A percentile compares a stretch with the other conserved stretches of the same genome.
Conservation (phyloP, 2,113 vertebrate genomes). For the Edolisoma coerulescens region DNA sequence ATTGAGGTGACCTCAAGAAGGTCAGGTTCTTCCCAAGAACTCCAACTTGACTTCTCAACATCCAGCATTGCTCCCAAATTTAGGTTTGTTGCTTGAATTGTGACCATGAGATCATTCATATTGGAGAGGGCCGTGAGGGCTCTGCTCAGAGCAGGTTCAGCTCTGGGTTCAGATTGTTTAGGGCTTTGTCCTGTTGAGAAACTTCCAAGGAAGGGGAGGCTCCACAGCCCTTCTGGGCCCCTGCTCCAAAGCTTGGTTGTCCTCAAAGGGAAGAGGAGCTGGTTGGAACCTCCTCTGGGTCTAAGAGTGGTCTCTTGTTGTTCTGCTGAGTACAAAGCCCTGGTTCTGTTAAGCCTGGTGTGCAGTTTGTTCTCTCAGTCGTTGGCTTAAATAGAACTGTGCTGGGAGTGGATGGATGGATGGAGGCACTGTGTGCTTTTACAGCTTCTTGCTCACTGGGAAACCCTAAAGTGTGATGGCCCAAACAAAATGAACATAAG, state of each 20-base stretch:
- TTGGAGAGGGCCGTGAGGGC: neutral
- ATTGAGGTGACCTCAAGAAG: neutral
- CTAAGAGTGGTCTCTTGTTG: neutral
- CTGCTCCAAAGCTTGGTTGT: neutral
- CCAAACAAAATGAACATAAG: neutral
- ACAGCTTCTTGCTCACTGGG: neutral
- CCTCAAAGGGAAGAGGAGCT: rapidly evolving
- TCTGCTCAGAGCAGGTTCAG: neutral
- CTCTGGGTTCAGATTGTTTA: no score
- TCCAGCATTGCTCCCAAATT: neutral
- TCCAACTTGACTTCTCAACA: neutral
- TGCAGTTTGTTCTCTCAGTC: neutral
- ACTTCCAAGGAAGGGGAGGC: neutral
- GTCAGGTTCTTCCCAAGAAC: neutral
- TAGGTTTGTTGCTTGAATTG: neutral
- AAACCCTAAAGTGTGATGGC: neutral
- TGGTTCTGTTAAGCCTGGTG: no score
- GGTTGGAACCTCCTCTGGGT: neutral
- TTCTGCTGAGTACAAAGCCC: neutral
- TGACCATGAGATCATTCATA: neutral
- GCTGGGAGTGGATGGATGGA: neutral
- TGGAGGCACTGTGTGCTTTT: neutral
- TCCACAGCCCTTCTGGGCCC: neutral
- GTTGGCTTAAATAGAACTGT: neutral
- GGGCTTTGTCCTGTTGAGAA: no score